Percentiles rank a stretch among this genome's conserved stretches.
Evolutionary conservation across 2,888 invertebrate species (phyloP).

Genomic region (Agonopterix heracliana): DNA sequence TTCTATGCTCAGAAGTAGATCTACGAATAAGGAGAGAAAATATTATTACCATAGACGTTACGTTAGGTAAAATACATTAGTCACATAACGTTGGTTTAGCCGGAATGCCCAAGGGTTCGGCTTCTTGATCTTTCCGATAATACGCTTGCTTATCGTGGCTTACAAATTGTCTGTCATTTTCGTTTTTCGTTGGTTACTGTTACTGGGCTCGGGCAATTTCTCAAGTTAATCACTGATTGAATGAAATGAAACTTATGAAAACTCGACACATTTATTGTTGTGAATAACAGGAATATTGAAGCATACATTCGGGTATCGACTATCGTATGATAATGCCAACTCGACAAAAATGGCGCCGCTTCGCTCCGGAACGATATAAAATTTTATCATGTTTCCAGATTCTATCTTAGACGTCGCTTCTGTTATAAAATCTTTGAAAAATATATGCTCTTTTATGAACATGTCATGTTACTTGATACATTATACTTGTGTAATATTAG

Average conservation of each 20-base stretch:
- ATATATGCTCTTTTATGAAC: background rate
- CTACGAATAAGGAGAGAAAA: too few species aligned
- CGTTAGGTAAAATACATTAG: conserved; percentile 4
- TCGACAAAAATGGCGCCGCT: conserved; percentile 6
- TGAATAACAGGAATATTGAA: conserved; percentile 1
- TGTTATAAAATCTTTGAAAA: background rate
- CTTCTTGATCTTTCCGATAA: conserved; percentile 39
- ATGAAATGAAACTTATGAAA: conserved; percentile 1
- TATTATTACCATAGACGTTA: too few species aligned
- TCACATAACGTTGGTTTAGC: conserved; percentile 16
- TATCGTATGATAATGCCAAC: conserved; percentile 6
- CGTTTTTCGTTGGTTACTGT: conserved; percentile 14
- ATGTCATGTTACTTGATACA: background rate
- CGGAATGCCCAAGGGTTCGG: conserved; percentile 28
- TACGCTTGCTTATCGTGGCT: conserved; percentile 41
- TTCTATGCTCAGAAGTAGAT: too few species aligned
- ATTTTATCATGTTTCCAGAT: conserved; percentile 5
- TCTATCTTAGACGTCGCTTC: background rate
- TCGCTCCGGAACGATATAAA: conserved; percentile 4
- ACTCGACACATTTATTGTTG: background rate
- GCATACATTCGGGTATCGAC: conserved; percentile 2
- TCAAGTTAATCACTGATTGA: conserved; percentile 5
- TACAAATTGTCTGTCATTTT: conserved; percentile 52
- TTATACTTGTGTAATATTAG: too few species aligned
- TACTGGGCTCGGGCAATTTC: background rate